Conservation (phyloP, 1,140 invertebrate species). For the Branchinecta lindahli region DNA sequence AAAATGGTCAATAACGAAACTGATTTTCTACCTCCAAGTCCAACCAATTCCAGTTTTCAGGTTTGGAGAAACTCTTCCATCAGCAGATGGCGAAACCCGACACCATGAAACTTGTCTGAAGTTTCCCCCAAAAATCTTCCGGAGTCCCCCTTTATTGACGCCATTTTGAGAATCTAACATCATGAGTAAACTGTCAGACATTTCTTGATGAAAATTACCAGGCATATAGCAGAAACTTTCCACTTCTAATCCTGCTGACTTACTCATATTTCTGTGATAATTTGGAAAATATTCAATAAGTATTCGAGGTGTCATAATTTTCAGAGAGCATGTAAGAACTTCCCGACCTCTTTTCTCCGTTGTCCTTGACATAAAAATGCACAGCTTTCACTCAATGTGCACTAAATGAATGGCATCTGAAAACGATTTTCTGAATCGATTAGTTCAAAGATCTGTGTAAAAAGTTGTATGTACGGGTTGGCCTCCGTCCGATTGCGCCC, state of each 20-base stretch:
- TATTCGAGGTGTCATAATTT: neutral
- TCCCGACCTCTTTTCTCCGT: neutral
- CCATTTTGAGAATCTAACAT: neutral
- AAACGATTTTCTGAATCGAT: neutral
- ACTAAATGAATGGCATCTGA: neutral
- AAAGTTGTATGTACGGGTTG: neutral
- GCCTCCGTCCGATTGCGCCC: neutral
- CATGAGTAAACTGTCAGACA: neutral
- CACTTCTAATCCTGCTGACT: neutral
- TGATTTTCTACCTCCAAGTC: neutral
- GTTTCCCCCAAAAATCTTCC: neutral
- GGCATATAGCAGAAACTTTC: neutral
- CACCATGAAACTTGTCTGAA: neutral
- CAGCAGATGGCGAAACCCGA: neutral
- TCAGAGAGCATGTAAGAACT: neutral
- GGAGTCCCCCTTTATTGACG: neutral
- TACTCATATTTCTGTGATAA: neutral
- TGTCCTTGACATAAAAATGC: neutral
- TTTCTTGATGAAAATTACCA: neutral
- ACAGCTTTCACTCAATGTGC: neutral
- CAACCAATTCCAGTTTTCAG: neutral
- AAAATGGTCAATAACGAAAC: neutral
- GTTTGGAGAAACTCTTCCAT: conserved; percentile 6
- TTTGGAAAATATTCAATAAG: neutral
- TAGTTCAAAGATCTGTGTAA: neutral